These are phyloP conservation scores for Perizoma flavofasciatum DNA, from an alignment of 2,888 invertebrate genomes.

Conservation along the genomic window DNA sequence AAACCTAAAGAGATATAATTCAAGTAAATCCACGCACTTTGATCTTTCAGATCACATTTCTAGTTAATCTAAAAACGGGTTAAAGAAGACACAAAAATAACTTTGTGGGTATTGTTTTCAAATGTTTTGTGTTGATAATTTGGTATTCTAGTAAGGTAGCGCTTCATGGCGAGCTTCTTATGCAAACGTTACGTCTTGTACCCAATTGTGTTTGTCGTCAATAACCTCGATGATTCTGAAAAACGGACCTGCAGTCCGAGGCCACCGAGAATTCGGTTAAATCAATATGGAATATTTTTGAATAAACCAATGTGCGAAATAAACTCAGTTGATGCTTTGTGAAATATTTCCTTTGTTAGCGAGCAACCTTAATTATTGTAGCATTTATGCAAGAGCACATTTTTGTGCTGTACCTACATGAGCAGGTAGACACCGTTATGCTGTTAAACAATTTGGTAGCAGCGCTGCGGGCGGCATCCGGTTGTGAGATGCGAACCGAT, in stretches of 20 bases:
- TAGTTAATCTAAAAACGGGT: too few relatives aligned
- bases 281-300: conserved; percentile 30
- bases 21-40: too few relatives aligned
- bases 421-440: conserved; percentile 30
- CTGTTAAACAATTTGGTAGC: conserved; percentile 19
- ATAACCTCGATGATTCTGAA: conserved; percentile 52
- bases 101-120: conserved; percentile 6
- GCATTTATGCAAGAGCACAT: conserved; percentile 26
- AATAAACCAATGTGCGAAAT: conserved; percentile 1
- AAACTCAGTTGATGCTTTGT: conserved; percentile 16
- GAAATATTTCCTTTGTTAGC: conserved; percentile 25
- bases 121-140: conserved; percentile 32
- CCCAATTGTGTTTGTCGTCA: conserved; percentile 31
- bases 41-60: too few relatives aligned
- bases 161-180: conserved; percentile 54
- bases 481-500: conserved; percentile 16
- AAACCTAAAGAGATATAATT: too few relatives aligned
- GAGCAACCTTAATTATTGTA: conserved; percentile 19
- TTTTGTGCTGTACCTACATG: conserved; percentile 8
- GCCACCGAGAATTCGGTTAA: conserved; percentile 35
- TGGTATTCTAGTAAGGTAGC: conserved; percentile 57
- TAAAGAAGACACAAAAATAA: not conserved
- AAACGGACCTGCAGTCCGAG: conserved; percentile 40
- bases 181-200: conserved; percentile 61
- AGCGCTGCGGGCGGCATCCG: conserved; percentile 26